Evolutionary conservation across 2,113 vertebrate species (phyloP).

Genomic region (Eleginops maclovinus): DNA sequence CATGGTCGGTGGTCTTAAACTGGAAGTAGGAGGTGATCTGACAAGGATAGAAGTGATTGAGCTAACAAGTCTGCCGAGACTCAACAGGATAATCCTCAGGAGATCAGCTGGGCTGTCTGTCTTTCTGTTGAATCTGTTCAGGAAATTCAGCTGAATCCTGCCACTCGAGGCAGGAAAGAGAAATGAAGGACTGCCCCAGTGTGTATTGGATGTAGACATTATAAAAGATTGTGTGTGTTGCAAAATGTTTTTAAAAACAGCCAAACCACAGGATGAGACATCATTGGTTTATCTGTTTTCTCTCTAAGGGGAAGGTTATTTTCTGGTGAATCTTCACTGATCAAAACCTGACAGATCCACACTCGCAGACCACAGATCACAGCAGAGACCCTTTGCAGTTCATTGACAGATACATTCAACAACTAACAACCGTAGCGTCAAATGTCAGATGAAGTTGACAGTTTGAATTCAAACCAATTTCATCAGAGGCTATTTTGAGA

Average conservation of each 20-base stretch:
- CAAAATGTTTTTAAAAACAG: too few relatives aligned
- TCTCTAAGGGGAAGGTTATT: background rate
- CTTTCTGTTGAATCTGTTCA: slow-evolving; percentile 26
- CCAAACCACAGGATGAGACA: too few relatives aligned
- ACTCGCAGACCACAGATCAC: background rate
- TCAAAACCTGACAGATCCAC: background rate
- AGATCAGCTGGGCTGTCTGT: slow-evolving; percentile 28
- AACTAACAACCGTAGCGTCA: slow-evolving; percentile 9
- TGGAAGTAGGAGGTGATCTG: slow-evolving; percentile 43
- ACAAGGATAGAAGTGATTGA: slow-evolving; percentile 48
- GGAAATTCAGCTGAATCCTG: slow-evolving; percentile 34
- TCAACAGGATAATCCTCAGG: slow-evolving; percentile 26
- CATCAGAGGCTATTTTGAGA: too few relatives aligned
- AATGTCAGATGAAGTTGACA: slow-evolving; percentile 8
- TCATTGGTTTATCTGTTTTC: background rate
- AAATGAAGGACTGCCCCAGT: background rate
- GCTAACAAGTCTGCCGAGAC: slow-evolving; percentile 68
- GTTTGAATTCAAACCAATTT: slow-evolving; percentile 4
- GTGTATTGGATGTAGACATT: too few relatives aligned
- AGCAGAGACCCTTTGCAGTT: background rate
- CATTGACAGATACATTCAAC: slow-evolving; percentile 2
- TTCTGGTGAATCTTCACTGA: background rate
- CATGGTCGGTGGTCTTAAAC: slow-evolving; percentile 43
- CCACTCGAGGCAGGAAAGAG: background rate
- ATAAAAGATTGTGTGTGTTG: too few relatives aligned